Evolutionary conservation across 1,140 invertebrate genomes (phyloP), one percentile per base, ranked within the genome.

Genomic region (Temnothorax curvispinosus): DNA sequence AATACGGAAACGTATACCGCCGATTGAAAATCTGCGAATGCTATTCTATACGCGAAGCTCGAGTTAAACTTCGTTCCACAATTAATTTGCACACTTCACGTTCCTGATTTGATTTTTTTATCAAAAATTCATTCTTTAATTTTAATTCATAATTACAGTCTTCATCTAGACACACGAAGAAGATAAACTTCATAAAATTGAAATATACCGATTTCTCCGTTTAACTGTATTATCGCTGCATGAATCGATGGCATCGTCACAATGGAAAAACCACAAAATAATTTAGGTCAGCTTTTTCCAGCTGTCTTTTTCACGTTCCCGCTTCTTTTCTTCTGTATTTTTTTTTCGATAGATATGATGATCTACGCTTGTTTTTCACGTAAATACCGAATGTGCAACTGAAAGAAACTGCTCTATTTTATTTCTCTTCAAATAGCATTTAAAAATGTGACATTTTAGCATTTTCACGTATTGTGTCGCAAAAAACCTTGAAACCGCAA

Each of bases 211-310:
- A 52, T 41, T 50, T 78, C 6, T 7, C n/a, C 41, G 13, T 50
- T 80, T 67, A 67, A 35, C 11, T 67, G 35, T 27, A 47, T 62
- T 78, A 52, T 78, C 60, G 60, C 13, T 50, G 5, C 32, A 11
- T 5, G 1, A 50, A 3, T 50, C 21, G 67, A n/a, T 41, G 35
- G 41, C 21, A 15, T 41, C 35, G 8, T 76, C n/a, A 60, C 32
- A 41, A 27, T 56, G n/a, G 9, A 9, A 67, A 32, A 21, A 60
- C 50, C 32, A 27, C 35, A 41, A 15, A 27, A 38, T 60, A 76
- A 76, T 76, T 76, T 76, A 60, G 54, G 74, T 76, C 76, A 64
- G 15, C 0, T 47, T 38, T 77, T 77, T 50, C 18, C 32, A 50
- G 11, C 27, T 52, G 32, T 27, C 27, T 11, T 47, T 52, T 78